Percentiles rank a stretch among this genome's conserved stretches.
Conservation (phyloP, 37 sponge, comb jelly and placozoan species). For the Aplysina aerophoba region DNA sequence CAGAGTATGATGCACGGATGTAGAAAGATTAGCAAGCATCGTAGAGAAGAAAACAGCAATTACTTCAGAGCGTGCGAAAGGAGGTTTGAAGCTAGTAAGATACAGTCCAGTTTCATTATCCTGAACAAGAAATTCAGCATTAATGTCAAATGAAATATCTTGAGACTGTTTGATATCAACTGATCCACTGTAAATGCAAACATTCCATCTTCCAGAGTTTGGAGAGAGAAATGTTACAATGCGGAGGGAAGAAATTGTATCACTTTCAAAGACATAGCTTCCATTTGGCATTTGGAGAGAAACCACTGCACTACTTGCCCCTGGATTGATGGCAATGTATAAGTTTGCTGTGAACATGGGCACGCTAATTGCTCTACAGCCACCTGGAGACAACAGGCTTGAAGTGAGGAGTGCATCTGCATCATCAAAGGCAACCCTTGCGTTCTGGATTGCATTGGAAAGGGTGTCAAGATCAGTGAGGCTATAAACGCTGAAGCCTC, state of each 20-base stretch:
- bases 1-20: background rate
- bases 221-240: background rate
- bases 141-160: conserved; percentile 3
- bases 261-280: background rate
- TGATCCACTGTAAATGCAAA: conserved; percentile 6
- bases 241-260: background rate
- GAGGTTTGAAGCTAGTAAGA: background rate
- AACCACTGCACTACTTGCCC: background rate
- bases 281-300: conserved; percentile 1
- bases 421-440: background rate
- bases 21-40: background rate
- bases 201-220: background rate
- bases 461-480: conserved; percentile 11
- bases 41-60: conserved; percentile 3
- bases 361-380: conserved; percentile 8
- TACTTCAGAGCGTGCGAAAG: background rate
- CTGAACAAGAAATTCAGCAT: conserved; percentile 1
- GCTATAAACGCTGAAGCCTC: conserved; percentile 2
- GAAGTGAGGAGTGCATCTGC: background rate
- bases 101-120: conserved; percentile 3
- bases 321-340: conserved; percentile 19
- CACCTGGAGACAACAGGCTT: background rate
- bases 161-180: conserved; percentile 21
- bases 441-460: background rate
- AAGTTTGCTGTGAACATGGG: background rate